Conservation (phyloP, 1,140 invertebrate species). For the Pseudomyrmex concolor region DNA sequence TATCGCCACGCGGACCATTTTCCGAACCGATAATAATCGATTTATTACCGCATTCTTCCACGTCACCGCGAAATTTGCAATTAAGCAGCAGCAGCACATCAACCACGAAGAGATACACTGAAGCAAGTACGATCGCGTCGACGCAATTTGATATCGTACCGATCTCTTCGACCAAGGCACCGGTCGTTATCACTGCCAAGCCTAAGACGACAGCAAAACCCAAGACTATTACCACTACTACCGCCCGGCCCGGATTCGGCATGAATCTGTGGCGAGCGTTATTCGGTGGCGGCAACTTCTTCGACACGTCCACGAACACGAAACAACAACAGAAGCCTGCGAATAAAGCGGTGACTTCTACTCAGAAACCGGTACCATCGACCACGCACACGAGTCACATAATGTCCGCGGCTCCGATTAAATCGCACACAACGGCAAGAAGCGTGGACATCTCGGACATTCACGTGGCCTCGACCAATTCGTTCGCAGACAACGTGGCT, state of each 20-base stretch:
- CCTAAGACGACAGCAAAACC: slow-evolving; percentile 69
- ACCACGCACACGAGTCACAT: slow-evolving; percentile 8
- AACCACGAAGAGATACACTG: slow-evolving; percentile 17
- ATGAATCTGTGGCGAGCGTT: slow-evolving; percentile 78
- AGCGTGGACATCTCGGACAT: slow-evolving; percentile 63
- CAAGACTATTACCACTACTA: slow-evolving; percentile 64
- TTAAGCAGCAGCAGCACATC: neutral
- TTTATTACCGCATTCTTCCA: slow-evolving; percentile 60
- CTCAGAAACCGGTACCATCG: slow-evolving; percentile 27
- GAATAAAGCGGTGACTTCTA: slow-evolving; percentile 27
- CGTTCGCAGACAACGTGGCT: neutral
- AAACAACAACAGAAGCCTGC: slow-evolving; percentile 4
- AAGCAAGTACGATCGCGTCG: neutral
- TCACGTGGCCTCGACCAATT: slow-evolving; percentile 44
- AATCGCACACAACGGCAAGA: slow-evolving; percentile 48
- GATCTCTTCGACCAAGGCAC: slow-evolving; percentile 72
- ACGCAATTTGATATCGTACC: slow-evolving; percentile 67
- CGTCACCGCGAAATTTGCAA: neutral
- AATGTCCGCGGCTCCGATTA: slow-evolving; percentile 26
- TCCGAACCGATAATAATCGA: slow-evolving; percentile 77
- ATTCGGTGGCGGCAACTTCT: slow-evolving; percentile 78
- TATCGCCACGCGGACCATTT: slow-evolving; percentile 20
- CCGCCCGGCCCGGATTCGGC: slow-evolving; percentile 75
- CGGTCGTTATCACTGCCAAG: slow-evolving; percentile 71
- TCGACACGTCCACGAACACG: slow-evolving; percentile 54